Evolutionary conservation across 1,140 invertebrate genomes (phyloP).

Genomic region (Portunus trituberculatus): DNA sequence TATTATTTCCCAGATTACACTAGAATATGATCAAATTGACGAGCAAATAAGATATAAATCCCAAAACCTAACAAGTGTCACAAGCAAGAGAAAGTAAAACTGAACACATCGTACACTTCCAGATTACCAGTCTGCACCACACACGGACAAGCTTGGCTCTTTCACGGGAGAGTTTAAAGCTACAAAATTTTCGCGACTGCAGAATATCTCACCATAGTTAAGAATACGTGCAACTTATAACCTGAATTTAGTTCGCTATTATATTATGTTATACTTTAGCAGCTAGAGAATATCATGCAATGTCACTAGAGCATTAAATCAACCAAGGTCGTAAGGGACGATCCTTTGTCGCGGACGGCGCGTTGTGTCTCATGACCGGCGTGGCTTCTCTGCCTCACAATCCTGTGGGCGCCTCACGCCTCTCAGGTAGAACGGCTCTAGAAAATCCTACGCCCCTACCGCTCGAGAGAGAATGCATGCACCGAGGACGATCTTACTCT

Average conservation of each 20-base stretch:
- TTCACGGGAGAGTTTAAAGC: conserved; percentile 65
- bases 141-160: conserved; percentile 62
- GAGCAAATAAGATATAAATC: neutral
- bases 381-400: conserved; percentile 46
- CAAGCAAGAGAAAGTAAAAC: neutral
- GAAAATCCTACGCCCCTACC: neutral
- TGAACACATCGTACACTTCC: conserved; percentile 60
- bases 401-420: neutral
- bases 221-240: neutral
- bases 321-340: conserved; percentile 66
- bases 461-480: neutral
- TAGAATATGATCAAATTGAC: neutral
- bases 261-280: too few relatives aligned
- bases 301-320: neutral
- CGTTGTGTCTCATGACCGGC: conserved; percentile 70
- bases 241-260: neutral
- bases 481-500: neutral
- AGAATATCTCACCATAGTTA: neutral
- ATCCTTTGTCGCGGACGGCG: conserved; percentile 69
- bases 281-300: neutral
- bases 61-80: neutral
- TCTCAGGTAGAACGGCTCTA: conserved; percentile 3
- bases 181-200: conserved; percentile 69
- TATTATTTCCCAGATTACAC: neutral
- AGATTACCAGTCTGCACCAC: conserved; percentile 47